phyloP scores from a whole-genome alignment of 2,113 vertebrate species.

The Amphiprion percula region DNA sequence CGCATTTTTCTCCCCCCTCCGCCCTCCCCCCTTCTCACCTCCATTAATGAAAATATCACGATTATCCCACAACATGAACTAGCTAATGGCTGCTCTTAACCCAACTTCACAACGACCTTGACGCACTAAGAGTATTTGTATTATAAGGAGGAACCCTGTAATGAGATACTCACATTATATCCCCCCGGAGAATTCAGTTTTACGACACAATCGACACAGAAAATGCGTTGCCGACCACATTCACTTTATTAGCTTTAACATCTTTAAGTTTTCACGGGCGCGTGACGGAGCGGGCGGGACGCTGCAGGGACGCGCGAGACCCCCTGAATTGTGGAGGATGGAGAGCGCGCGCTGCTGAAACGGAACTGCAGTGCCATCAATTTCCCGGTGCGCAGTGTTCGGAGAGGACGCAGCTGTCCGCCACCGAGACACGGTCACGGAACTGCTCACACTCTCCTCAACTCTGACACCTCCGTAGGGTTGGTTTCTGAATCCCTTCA shows the following conservation, averaged over 20 bases:
- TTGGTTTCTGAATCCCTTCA: too few relatives aligned
- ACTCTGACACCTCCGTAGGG: too few relatives aligned
- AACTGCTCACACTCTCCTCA: too few relatives aligned
- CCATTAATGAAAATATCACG: not conserved
- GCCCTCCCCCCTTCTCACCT: not conserved
- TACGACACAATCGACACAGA: too few relatives aligned
- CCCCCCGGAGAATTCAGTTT: too few relatives aligned
- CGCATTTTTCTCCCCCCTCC: slow-evolving; percentile 22
- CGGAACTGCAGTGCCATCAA: slow-evolving; percentile 81
- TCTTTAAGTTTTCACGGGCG: not conserved
- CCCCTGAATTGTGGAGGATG: not conserved
- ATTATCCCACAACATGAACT: not conserved
- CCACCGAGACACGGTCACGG: not conserved
- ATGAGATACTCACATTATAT: too few relatives aligned
- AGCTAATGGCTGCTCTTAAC: not conserved
- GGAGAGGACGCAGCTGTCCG: slow-evolving; percentile 13
- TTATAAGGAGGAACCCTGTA: too few relatives aligned
- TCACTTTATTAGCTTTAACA: too few relatives aligned
- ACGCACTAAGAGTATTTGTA: not conserved
- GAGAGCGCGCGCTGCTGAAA: slow-evolving; percentile 55
- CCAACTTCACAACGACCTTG: not conserved
- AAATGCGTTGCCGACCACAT: too few relatives aligned
- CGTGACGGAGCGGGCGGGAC: not conserved
- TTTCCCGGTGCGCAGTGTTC: slow-evolving; percentile 62
- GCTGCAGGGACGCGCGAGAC: slow-evolving; percentile 16